Evolutionary conservation across 2,888 invertebrate genomes (phyloP), one percentile per base, ranked within the genome.

Genomic region (Noctuana brunneofusca): DNA sequence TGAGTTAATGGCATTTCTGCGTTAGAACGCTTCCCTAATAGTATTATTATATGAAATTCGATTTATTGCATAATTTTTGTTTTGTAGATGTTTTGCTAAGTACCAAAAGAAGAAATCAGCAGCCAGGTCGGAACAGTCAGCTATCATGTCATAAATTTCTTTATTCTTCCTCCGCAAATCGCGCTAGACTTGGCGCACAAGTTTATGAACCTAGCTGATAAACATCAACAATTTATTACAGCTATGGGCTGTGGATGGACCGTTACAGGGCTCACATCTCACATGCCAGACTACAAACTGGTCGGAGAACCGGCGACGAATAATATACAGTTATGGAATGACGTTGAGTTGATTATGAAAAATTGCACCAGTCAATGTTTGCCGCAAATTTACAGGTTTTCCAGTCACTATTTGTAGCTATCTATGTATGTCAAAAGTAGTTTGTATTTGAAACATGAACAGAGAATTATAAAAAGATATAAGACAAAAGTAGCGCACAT

Each of bases 161-260:
- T 1, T 5, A 20, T 46, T 20, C 5, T 1, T 20, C 1, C 0
- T 16, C 1, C 9, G 16, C 12, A 9, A 18, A 18, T 38, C 1
- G 6, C n/a, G 38, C 38, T 38, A 8, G 16, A 6, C 49, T 24
- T 49, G 20, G 20, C 4, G 53, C 14, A 22, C 14, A 38, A 38
- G 54, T 18, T 53, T 35, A 38, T 54, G 38, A 54, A n/a, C n/a
- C 49, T 68, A 64, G 64, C 64, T 70, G 66, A 67, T 71, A 68
- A 72, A 70, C 71, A 68, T 63, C 73, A 69, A 74, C 78, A 75
- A 81, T 81, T 80, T 79, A 80, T 74, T 78, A 78, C 78, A 76
- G 76, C 75, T 73, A 78, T 74, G 76, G 71, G 70, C 57, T 57
- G 50, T 58, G 49, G 54, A 38, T 14, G 66, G 70, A 75, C 84